Evolutionary conservation across 2,888 invertebrate species (phyloP), one percentile per base, ranked within the genome.

Genomic region (Altica lythri): DNA sequence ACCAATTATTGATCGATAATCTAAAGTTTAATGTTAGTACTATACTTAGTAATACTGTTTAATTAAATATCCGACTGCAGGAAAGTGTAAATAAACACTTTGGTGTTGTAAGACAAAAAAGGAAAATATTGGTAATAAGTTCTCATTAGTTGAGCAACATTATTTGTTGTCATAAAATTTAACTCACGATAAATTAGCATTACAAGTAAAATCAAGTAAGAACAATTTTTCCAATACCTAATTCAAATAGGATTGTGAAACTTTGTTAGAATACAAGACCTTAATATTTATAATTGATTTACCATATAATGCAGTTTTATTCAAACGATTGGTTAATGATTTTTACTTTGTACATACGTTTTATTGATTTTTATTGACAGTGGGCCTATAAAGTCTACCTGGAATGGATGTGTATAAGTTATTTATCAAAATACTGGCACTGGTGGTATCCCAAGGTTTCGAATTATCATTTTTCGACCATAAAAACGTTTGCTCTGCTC

Each of bases 341-440:
- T 3, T 17, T 25, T 42, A 16, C 9, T 25, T 25, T 19, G 6
- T 42, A 42, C 42, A 18, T 18, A 18, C 18, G n/a, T 40, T 22
- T 16, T 50, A 56, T n/a, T n/a, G n/a, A 45, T 48, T 65, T 68
- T 68, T 64, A 68, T 67, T 64, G 63, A 59, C 59, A 65, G 61
- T 58, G 63, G 68, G 61, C 54, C 68, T 63, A 68, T 70, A 68
- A 69, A 69, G 64, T 59, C 63, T 67, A 70, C 71, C 68, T 69
- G 68, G 61, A 67, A 65, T 67, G 68, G 68, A 54, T 61, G 59
- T 61, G 53, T 62, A 63, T 61, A 58, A 63, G 68, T 68, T 71
- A 70, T 71, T 69, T 69, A 71, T 71, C 68, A 70, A 70, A 70
- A 70, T 67, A 62, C 62, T 63, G 65, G 64, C 65, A 66, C 55